Evolutionary conservation across 2,113 vertebrate genomes (phyloP), one percentile per base, ranked within the genome.

Genomic region (Grammomys surdaster): DNA sequence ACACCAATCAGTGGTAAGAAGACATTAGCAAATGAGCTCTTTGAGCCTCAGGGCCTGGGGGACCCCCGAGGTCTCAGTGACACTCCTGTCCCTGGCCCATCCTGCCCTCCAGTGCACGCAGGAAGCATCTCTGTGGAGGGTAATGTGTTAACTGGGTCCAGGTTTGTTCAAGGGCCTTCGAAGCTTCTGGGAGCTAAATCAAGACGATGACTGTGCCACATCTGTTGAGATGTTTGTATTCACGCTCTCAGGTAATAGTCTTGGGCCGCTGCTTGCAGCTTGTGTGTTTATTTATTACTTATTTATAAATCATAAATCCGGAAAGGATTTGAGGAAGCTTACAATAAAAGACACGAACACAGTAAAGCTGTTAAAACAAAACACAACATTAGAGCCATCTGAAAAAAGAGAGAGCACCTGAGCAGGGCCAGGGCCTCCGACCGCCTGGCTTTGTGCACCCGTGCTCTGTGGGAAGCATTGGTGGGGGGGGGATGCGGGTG

Each of bases 251-350:
- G 85, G 94, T 93, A 51, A 54, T 11, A 48, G 48, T 60, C 72
- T 69, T 24, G 56, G 76, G 82, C 58, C 0, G 4, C 19, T 1
- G 88, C 81, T 65, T 33, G 48, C 24, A 72, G 89, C 72, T 54
- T 43, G 56, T n/a, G 78, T 95, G 75, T 81, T 95, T 94, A 51
- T 76, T 95, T 96, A 65, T 92, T 88, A 63, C 93, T 97, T 95
- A 77, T 86, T 94, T 94, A 67, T 91, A 72, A 95, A 56, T 70
- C 63, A 48, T 90, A 96, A 87, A 90, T 88, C 97, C 96, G 85
- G 75, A 89, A 81, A 85, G 90, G 94, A 60, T 85, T 94, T 93
- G 78, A 80, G 91, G 77, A 93, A 58, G 84, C 87, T 89, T 84
- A 28, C 78, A 26, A n/a, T 94, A 58, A 91, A 93, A 88, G 86